These are phyloP conservation scores for Aphaenogaster floridana DNA, from an alignment of 1,140 invertebrate genomes.

Conservation along the genomic window DNA sequence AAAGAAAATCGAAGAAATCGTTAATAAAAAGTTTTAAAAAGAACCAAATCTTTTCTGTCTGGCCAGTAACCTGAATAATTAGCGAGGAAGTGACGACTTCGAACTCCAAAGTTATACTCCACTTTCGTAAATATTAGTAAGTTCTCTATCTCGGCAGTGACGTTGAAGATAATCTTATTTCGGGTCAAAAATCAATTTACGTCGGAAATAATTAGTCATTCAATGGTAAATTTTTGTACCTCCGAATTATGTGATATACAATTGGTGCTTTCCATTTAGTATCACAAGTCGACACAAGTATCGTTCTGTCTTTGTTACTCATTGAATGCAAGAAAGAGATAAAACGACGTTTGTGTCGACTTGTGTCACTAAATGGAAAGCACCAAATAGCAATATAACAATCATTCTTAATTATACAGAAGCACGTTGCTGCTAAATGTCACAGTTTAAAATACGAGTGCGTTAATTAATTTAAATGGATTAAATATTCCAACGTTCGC, in stretches of 20 bases:
- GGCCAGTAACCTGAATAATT: conserved; percentile 27
- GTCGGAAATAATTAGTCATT: neutral
- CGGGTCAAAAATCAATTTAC: neutral
- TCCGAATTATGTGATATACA: neutral
- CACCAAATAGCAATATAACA: neutral
- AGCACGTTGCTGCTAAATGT: conserved; percentile 8
- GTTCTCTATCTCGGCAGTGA: neutral
- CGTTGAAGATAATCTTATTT: conserved; percentile 5
- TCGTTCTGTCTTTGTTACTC: no score
- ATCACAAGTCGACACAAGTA: no score
- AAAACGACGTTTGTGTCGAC: no score
- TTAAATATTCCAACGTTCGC: neutral
- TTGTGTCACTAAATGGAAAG: no score
- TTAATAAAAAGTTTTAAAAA: conserved; percentile 25
- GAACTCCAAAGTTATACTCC: neutral
- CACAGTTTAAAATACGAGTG: conserved; percentile 1
- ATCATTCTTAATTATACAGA: neutral
- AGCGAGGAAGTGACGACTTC: neutral
- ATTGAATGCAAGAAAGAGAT: no score
- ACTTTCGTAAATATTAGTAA: conserved; percentile 13
- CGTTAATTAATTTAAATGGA: conserved; percentile 38
- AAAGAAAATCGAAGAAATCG: neutral
- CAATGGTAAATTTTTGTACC: neutral
- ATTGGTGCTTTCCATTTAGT: no score
- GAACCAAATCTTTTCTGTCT: neutral